phyloP scores from a whole-genome alignment of 2,888 invertebrate genomes.

The Cephus pygmeus region DNA sequence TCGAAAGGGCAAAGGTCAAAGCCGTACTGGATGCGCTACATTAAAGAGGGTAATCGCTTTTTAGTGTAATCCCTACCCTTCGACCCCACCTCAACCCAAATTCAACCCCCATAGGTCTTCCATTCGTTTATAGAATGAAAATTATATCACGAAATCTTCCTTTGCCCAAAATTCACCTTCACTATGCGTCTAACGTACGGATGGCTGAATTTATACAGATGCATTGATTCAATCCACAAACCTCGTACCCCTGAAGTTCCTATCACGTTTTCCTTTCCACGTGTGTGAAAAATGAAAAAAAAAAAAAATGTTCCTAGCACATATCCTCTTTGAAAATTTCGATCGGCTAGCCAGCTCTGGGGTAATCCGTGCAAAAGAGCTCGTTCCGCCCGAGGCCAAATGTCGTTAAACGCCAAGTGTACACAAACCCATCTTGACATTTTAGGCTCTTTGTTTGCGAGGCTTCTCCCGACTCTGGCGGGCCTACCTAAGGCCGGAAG shows the following conservation, averaged over 20 bases:
- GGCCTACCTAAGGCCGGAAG: constrained; percentile 15
- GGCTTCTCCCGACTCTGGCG: constrained; percentile 31
- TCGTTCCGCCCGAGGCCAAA: background rate
- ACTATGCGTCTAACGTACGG: background rate
- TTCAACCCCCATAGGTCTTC: background rate
- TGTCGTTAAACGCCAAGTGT: constrained; percentile 7
- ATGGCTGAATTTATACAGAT: background rate
- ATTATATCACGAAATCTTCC: background rate
- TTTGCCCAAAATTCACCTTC: background rate
- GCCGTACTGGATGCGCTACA: background rate
- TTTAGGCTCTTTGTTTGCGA: constrained; percentile 34
- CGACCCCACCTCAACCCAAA: background rate
- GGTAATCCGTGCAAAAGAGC: background rate
- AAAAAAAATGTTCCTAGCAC: too few species aligned
- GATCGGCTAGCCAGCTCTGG: background rate
- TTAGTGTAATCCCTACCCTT: background rate
- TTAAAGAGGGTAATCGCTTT: background rate
- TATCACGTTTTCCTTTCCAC: background rate
- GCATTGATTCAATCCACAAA: background rate
- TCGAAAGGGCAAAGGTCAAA: background rate
- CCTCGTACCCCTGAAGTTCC: background rate
- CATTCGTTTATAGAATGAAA: background rate
- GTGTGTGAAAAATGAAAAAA: background rate
- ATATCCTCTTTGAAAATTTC: background rate
- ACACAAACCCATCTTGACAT: constrained; percentile 31